Evolutionary conservation across 2,888 invertebrate genomes (phyloP).

Genomic region (Nemoura dubitans): DNA sequence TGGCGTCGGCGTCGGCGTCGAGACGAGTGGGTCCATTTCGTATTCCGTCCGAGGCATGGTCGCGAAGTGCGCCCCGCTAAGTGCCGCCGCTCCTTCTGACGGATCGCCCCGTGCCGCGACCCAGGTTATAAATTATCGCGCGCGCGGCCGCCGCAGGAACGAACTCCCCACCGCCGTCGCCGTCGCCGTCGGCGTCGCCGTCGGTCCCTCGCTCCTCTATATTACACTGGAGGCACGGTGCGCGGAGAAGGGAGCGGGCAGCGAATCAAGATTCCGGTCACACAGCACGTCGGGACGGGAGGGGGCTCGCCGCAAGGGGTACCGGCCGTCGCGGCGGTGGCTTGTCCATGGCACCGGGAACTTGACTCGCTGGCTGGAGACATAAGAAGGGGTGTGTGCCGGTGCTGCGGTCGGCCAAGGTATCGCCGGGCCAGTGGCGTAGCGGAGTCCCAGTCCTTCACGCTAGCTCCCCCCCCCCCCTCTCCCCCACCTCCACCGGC

Average conservation of each 20-base stretch:
- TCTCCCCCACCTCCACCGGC: no score
- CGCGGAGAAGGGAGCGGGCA: not conserved
- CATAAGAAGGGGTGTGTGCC: not conserved
- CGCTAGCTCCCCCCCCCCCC: no score
- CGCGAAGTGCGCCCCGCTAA: slow-evolving; percentile 31
- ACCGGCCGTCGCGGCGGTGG: not conserved
- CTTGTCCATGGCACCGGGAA: not conserved
- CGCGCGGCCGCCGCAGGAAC: not conserved
- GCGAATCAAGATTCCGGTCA: slow-evolving; percentile 9
- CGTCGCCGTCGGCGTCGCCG: no score
- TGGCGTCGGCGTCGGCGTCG: not conserved
- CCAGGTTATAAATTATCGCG: slow-evolving; percentile 34
- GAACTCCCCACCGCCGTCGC: no score
- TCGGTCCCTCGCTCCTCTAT: not conserved
- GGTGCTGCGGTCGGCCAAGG: not conserved
- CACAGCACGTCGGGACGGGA: not conserved
- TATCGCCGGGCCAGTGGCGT: no score
- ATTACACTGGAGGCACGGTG: not conserved
- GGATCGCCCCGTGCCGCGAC: slow-evolving; percentile 35
- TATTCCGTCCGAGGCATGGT: slow-evolving; percentile 24
- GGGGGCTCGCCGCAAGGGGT: not conserved
- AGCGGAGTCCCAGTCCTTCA: no score
- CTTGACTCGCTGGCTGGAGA: not conserved
- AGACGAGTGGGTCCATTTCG: slow-evolving; percentile 17
- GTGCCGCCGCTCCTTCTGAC: slow-evolving; percentile 35